Base-by-base conservation (phyloP, 2,888 invertebrate species). In the Diarsia rubi region DNA sequence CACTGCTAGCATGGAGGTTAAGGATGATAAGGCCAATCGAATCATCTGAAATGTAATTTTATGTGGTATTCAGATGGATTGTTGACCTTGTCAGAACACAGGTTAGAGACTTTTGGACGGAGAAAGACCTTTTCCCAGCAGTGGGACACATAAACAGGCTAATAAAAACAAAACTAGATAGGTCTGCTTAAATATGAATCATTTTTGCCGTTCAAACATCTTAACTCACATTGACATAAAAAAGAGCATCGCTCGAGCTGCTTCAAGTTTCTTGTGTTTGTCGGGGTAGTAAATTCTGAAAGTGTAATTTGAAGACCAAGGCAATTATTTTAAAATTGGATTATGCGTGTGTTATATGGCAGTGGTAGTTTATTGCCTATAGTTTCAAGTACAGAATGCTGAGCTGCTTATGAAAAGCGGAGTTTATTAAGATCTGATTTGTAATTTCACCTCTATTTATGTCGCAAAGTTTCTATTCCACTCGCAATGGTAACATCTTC, bases 301-400 rank as follows among this genome's bases (percentile, higher is more conserved):
- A 82, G 83, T 76, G 60, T 59, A 63, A 59, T 75, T 68, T 76
- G 74, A 85, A 81, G 82, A 69, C 69, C 73, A 79, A 62, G 24
- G 72, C 76, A 80, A 59, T 83, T 73, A 75, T 72, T 73, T 76
- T 76, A 69, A 66, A 81, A 81, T 75, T 81, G 66, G 63, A 52
- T 67, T 64, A 68, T 68, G 70, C 24, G n/a, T 76, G 31, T 84
- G 68, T 71, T 84, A 69, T 69, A 84, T 73, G 73, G 31, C 47
- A 44, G 37, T 42, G 44, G 67, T 65, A 57, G 68, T 69, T 71
- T 75, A 37, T 69, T 66, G 52, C 16, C 63, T 49, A 54, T 78
- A 74, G 60, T 73, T 71, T 71, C 44, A 60, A 42, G 73, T 69
- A 52, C 67, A 44, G 12, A 42, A 21, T 52, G n/a, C n/a, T 52